Evolutionary conservation across 2,797 vertebrate genomes (phyloP).

Genomic region (Pseudochromis fuscus): DNA sequence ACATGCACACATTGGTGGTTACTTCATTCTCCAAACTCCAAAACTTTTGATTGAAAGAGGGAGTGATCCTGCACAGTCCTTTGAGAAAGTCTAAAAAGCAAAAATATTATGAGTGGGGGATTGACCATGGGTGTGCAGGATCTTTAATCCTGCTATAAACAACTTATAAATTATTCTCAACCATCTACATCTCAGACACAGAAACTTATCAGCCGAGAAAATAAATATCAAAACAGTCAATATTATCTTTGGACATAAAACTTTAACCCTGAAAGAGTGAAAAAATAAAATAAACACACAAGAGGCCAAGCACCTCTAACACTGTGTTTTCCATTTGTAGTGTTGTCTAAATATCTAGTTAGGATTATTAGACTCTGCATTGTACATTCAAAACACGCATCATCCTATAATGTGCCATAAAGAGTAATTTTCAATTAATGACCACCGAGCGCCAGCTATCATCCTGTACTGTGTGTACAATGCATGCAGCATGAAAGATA

Average conservation of each 20-base stretch:
- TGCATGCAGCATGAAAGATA: not conserved
- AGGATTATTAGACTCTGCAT: too few relatives aligned
- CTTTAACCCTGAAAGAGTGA: too few relatives aligned
- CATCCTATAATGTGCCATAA: not conserved
- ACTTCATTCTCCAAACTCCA: not conserved
- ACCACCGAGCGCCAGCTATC: not conserved
- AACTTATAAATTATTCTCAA: not conserved
- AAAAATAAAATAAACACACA: too few relatives aligned
- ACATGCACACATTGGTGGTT: not conserved
- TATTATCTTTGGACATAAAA: too few relatives aligned
- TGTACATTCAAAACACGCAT: not conserved
- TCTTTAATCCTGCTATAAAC: not conserved
- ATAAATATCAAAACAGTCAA: too few relatives aligned
- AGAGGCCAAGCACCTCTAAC: not conserved
- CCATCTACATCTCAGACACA: not conserved
- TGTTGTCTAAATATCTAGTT: not conserved
- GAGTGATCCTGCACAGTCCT: not conserved
- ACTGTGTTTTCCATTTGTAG: not conserved
- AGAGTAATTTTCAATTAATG: not conserved
- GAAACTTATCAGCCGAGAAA: too few relatives aligned
- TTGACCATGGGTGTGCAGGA: not conserved
- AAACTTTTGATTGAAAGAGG: too few relatives aligned
- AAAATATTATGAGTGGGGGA: not conserved
- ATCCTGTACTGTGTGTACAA: not conserved
- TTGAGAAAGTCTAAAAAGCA: not conserved